These are phyloP conservation scores for Calephelis perditalis DNA, from an alignment of 2,888 invertebrate species.

Conservation along the genomic window DNA sequence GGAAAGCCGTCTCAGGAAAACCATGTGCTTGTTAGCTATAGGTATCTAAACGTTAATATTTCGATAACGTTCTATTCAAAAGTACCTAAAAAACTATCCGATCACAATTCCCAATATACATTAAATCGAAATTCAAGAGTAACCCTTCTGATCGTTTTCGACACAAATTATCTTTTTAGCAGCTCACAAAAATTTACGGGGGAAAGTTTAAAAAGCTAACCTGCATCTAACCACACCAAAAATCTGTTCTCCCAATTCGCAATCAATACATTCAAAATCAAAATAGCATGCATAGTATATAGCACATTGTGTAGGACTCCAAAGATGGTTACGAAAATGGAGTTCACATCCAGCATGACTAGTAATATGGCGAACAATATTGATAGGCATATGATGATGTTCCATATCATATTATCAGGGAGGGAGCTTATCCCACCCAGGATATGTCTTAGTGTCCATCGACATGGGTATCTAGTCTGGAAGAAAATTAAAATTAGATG, in stretches of 20 bases:
- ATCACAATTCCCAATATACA: no score
- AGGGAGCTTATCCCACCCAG: conserved; percentile 37
- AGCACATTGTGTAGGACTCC: conserved; percentile 42
- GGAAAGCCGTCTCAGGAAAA: no score
- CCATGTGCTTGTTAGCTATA: no score
- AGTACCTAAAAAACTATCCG: no score
- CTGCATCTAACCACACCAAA: conserved; percentile 1
- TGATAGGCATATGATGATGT: conserved; percentile 42
- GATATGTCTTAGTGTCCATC: conserved; percentile 40
- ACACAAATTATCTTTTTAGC: no score
- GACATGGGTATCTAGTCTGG: conserved; percentile 42
- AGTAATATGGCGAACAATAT: conserved; percentile 35
- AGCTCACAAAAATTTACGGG: neutral
- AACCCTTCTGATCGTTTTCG: no score
- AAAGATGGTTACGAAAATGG: neutral
- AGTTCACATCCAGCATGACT: neutral
- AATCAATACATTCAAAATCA: neutral
- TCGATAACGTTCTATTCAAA: no score
- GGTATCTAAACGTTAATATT: no score
- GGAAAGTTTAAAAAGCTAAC: neutral
- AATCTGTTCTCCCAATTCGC: conserved; percentile 20
- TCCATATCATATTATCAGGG: conserved; percentile 47
- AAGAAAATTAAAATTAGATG: neutral
- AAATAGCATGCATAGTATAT: conserved; percentile 42
- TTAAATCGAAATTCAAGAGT: no score